phyloP scores from a whole-genome alignment of 2,113 vertebrate genomes.

The Donacobius atricapilla region DNA sequence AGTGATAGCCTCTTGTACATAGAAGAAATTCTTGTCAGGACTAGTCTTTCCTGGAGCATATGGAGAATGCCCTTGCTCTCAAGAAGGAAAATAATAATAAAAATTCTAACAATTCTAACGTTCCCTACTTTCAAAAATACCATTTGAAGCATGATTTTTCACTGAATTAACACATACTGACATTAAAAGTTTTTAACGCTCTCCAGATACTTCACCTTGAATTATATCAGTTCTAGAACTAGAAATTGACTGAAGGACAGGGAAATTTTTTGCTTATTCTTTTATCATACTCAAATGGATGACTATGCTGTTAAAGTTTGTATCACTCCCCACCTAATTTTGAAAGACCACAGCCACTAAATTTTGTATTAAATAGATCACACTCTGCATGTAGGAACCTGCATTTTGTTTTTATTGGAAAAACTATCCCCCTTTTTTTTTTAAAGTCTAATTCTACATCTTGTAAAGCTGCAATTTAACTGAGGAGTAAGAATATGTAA shows the following conservation, averaged over 20 bases:
- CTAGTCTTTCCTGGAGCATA: not conserved
- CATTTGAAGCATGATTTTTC: not conserved
- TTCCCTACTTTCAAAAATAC: not conserved
- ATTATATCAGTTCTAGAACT: not conserved
- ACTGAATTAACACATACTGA: not conserved
- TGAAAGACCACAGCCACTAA: not conserved
- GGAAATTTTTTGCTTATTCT: not conserved
- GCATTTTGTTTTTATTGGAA: not conserved
- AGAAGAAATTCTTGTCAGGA: not conserved
- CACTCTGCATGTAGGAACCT: not conserved
- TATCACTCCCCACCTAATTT: not conserved
- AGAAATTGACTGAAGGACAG: not conserved
- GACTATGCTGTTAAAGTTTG: not conserved
- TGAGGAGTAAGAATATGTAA: not conserved
- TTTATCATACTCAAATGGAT: not conserved
- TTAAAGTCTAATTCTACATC: not conserved
- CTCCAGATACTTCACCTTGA: not conserved
- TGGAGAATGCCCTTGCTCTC: not conserved
- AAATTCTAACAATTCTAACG: not conserved
- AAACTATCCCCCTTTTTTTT: rapidly evolving
- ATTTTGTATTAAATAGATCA: not conserved
- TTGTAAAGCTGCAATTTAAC: not conserved
- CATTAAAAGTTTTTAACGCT: not conserved
- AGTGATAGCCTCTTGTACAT: not conserved
- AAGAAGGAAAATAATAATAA: not conserved